Evolutionary conservation across 2,888 invertebrate species (phyloP).

Genomic region (Limenitis camilla): DNA sequence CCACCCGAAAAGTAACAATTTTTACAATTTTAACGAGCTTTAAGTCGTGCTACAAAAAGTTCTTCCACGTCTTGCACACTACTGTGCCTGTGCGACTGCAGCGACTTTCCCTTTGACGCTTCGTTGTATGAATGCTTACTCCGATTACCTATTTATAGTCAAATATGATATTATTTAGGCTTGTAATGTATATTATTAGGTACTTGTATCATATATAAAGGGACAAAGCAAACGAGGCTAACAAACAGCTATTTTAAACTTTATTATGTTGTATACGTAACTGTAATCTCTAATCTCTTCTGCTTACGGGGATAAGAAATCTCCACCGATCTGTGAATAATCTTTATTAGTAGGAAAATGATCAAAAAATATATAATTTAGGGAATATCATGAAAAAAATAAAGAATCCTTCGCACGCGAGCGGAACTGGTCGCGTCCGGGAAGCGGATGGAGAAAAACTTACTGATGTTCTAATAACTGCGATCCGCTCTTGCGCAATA

Average conservation of each 20-base stretch:
- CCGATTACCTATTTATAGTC: slow-evolving; percentile 70
- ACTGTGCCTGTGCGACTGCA: too few relatives aligned
- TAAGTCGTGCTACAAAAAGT: neutral
- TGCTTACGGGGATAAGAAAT: too few relatives aligned
- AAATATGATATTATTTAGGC: slow-evolving; percentile 48
- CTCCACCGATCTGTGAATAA: neutral
- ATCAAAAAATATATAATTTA: slow-evolving; percentile 17
- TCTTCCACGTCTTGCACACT: neutral
- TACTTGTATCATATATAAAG: slow-evolving; percentile 39
- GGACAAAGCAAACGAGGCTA: slow-evolving; percentile 69
- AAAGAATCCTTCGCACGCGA: slow-evolving; percentile 48
- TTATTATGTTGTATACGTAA: neutral
- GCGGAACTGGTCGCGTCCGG: slow-evolving; percentile 61
- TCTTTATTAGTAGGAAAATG: slow-evolving; percentile 7
- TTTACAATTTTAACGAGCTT: too few relatives aligned
- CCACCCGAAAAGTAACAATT: too few relatives aligned
- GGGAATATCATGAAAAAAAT: too few relatives aligned
- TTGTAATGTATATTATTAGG: slow-evolving; percentile 47
- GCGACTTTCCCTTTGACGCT: slow-evolving; percentile 16
- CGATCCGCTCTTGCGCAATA: slow-evolving; percentile 36
- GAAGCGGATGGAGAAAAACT: slow-evolving; percentile 56
- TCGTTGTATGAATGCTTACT: slow-evolving; percentile 51
- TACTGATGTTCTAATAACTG: slow-evolving; percentile 30
- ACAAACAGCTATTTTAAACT: neutral
- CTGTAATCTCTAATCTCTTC: too few relatives aligned